phyloP scores from a whole-genome alignment of 2,888 invertebrate species.

The Craniophora ligustri region DNA sequence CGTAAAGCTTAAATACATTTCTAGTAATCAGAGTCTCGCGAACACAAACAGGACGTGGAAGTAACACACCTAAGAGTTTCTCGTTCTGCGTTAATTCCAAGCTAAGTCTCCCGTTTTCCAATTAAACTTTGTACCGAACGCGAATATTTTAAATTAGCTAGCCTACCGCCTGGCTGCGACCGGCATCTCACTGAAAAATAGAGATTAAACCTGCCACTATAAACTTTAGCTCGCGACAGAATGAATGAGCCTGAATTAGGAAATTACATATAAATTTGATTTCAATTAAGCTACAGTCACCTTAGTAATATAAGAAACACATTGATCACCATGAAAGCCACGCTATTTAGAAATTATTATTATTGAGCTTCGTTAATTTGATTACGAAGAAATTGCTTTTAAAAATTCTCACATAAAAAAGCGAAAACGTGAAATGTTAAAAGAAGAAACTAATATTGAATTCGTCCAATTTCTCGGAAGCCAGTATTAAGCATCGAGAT shows the following conservation, averaged over 20 bases:
- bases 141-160: conserved; percentile 72
- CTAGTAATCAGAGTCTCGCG: conserved; percentile 7
- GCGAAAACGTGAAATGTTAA: not conserved
- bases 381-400: not conserved
- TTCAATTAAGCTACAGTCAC: not conserved
- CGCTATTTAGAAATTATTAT: conserved; percentile 1
- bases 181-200: conserved; percentile 42
- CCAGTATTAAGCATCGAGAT: not conserved
- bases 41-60: conserved; percentile 23
- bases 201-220: conserved; percentile 34
- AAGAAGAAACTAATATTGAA: conserved; percentile 9
- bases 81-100: conserved; percentile 59
- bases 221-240: conserved; percentile 4
- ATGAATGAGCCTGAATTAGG: conserved; percentile 1
- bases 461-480: conserved; percentile 9
- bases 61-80: conserved; percentile 52
- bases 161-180: conserved; percentile 31
- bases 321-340: conserved; percentile 1
- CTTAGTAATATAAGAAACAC: not conserved
- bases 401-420: not conserved
- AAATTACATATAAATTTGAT: conserved; percentile 14
- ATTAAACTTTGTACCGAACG: conserved; percentile 73
- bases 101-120: conserved; percentile 66
- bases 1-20: conserved; percentile 25
- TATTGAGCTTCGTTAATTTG: not conserved